Conservation (phyloP, 2,888 invertebrate species). For the Drosophila kokeensis region DNA sequence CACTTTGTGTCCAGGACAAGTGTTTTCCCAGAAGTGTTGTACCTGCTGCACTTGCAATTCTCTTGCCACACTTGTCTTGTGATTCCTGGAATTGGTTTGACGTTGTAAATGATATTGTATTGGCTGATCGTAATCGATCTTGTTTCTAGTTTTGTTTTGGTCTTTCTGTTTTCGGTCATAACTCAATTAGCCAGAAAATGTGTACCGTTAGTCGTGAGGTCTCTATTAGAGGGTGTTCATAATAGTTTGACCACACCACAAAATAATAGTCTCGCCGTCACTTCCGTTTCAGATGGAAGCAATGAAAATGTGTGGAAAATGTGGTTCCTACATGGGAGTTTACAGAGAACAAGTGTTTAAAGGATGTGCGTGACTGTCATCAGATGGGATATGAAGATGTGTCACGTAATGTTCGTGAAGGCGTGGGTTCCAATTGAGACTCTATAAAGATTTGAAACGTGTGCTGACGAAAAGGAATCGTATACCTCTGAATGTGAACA, state of each 20-base stretch:
- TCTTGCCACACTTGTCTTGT: slow-evolving; percentile 31
- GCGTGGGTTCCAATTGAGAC: slow-evolving; percentile 16
- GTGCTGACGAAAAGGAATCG: slow-evolving; percentile 12
- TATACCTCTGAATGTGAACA: slow-evolving; percentile 19
- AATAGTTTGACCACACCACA: slow-evolving; percentile 45
- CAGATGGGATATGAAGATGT: slow-evolving; percentile 35
- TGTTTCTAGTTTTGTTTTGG: slow-evolving; percentile 23
- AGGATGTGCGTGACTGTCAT: slow-evolving; percentile 72
- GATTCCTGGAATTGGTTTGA: slow-evolving; percentile 49
- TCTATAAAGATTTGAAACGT: slow-evolving; percentile 15
- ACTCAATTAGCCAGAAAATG: slow-evolving; percentile 70
- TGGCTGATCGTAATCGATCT: slow-evolving; percentile 72
- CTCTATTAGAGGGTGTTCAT: slow-evolving; percentile 60
- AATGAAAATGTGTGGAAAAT: slow-evolving; percentile 56
- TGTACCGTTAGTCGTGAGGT: slow-evolving; percentile 31
- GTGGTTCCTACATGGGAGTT: slow-evolving; percentile 59
- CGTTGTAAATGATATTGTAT: slow-evolving; percentile 58
- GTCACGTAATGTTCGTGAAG: slow-evolving; percentile 41
- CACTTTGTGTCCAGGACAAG: slow-evolving; percentile 37
- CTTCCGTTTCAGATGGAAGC: slow-evolving; percentile 70
- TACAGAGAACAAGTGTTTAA: slow-evolving; percentile 67
- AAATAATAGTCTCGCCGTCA: slow-evolving; percentile 19
- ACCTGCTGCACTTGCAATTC: slow-evolving; percentile 68
- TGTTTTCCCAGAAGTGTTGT: slow-evolving; percentile 40
- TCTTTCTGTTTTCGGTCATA: slow-evolving; percentile 68